These are phyloP conservation scores for Morinoia aosen DNA, from an alignment of 2,888 invertebrate species.

Conservation along the genomic window DNA sequence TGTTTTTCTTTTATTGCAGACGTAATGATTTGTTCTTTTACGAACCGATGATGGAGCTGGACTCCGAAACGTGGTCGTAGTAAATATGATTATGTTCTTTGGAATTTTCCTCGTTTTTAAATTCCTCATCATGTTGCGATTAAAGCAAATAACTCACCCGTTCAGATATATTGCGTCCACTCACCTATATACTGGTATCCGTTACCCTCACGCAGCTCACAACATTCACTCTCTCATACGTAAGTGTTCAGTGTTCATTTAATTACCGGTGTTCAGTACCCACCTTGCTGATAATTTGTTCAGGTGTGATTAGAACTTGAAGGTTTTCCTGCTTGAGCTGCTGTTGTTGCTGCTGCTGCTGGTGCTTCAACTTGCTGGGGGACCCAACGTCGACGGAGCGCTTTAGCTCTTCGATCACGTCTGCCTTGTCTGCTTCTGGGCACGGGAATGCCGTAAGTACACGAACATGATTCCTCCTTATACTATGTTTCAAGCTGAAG, in stretches of 20 bases:
- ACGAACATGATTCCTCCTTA: neutral
- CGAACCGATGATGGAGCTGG: too few relatives aligned
- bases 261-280: neutral
- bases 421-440: constrained; percentile 76
- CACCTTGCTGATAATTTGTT: constrained; percentile 54
- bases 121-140: too few relatives aligned
- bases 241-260: neutral
- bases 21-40: too few relatives aligned
- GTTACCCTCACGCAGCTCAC: neutral
- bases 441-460: neutral
- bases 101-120: too few relatives aligned
- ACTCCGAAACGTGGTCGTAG: too few relatives aligned
- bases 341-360: constrained; percentile 84
- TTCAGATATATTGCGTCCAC: too few relatives aligned
- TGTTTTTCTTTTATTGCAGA: too few relatives aligned
- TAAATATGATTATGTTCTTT: too few relatives aligned
- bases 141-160: too few relatives aligned
- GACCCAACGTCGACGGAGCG: constrained; percentile 93
- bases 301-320: constrained; percentile 76
- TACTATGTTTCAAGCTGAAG: too few relatives aligned
- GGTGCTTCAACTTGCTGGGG: constrained; percentile 93
- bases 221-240: neutral
- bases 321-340: constrained; percentile 86
- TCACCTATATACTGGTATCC: neutral
- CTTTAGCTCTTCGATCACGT: constrained; percentile 92